Evolutionary conservation across 2,797 vertebrate genomes (phyloP), one percentile per base, ranked within the genome.

Genomic region (Poeciliopsis infans): DNA sequence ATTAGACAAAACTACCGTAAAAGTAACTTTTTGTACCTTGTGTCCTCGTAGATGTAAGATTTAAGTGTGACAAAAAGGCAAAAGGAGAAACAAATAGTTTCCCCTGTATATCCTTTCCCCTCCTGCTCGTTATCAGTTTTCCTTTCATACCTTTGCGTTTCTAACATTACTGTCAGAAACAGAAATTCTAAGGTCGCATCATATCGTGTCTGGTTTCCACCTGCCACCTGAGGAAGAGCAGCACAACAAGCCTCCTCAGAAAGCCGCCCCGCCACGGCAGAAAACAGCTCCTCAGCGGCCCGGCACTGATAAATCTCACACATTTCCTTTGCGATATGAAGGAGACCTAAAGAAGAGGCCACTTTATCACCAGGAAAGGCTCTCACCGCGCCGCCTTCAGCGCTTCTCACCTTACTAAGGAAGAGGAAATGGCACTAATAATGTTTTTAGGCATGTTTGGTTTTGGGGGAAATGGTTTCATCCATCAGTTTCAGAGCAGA

Each of bases 401-500:
- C 94, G 83, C 89, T 93, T 87, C 89, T 86, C 81, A 87, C 94
- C 94, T 94, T 95, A 95, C 96, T 96, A 95, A 91, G 82, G 88
- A 92, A 92, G 92, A 93, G 92, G 94, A 94, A 94, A 95, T 94
- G 94, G 92, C 86, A 92, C 95, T 96, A 94, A 95, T 96, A 95
- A 96, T 96, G 96, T 96, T 96, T 94, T 92, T 87, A 88, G 94
- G 95, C 94, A 93, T 96, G 95, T 96, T 96, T 96, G 95, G 92
- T 95, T 95, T 95, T 93, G 94, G 91, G 91, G 90, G 89, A 94
- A 95, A 96, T 95, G 92, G 94, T 93, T 95, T 94, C 95, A 96
- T 96, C 94, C 89, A 96, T 96, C 96, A 95, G 95, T 86, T 92
- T 94, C 92, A 96, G 91, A 92, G 90, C 88, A 89, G 89, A 88